These are phyloP conservation scores for Helarctos malayanus DNA, from an alignment of 2,797 vertebrate genomes.

Conservation along the genomic window DNA sequence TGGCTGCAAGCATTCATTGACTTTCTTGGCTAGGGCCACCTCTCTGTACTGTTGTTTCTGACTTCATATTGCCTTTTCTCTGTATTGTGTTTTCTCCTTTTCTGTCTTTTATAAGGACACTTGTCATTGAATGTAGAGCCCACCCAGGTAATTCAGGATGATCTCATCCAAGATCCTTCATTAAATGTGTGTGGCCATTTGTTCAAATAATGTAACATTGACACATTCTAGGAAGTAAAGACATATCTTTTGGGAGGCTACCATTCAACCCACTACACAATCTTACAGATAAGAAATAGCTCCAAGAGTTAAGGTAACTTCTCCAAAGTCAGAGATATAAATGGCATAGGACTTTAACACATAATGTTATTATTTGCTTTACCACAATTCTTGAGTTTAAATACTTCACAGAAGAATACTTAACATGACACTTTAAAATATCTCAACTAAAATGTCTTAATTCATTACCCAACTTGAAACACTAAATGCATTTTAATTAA, in stretches of 20 bases:
- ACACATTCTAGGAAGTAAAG: neutral
- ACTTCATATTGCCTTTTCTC: neutral
- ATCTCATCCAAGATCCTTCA: neutral
- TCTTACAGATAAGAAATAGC: neutral
- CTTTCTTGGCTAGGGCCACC: neutral
- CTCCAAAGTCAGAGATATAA: neutral
- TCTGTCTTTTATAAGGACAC: neutral
- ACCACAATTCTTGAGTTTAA: neutral
- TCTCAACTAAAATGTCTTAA: neutral
- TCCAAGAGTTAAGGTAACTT: neutral
- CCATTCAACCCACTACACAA: neutral
- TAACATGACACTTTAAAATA: neutral
- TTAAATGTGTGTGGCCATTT: neutral
- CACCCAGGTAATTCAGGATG: neutral
- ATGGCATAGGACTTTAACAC: neutral
- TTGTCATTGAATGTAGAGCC: neutral
- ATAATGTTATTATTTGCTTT: neutral
- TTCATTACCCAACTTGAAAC: neutral
- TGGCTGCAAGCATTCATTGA: neutral
- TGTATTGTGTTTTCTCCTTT: neutral
- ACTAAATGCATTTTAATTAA: neutral
- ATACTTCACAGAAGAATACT: neutral
- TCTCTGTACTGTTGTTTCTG: neutral
- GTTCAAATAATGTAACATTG: neutral
- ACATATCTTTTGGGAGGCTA: neutral